Conservation (phyloP, 2,888 invertebrate genomes). For the Dasypolia templi region DNA sequence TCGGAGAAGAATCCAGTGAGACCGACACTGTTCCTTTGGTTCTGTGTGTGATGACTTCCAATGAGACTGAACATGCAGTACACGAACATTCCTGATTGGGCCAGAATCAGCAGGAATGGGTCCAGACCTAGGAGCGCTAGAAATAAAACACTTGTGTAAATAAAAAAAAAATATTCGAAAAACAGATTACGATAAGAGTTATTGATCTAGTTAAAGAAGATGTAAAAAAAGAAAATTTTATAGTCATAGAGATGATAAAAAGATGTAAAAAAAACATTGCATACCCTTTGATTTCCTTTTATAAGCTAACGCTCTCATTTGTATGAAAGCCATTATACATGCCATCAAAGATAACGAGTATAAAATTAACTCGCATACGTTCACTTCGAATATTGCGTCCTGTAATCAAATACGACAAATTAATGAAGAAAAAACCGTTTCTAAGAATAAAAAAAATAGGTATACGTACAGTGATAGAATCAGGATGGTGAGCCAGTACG, state of each 20-base stretch:
- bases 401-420: slow-evolving; percentile 65
- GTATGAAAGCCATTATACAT: slow-evolving; percentile 92
- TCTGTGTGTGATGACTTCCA: slow-evolving; percentile 92
- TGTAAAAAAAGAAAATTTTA: background rate
- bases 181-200: background rate
- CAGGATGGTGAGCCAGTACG: slow-evolving; percentile 93
- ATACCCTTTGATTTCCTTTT: slow-evolving; percentile 90
- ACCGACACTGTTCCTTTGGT: slow-evolving; percentile 89
- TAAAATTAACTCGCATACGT: slow-evolving; percentile 93
- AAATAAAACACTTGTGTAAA: slow-evolving; percentile 39
- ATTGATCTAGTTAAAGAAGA: background rate
- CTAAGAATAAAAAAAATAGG: background rate
- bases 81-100: slow-evolving; percentile 96
- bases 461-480: slow-evolving; percentile 88
- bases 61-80: slow-evolving; percentile 97
- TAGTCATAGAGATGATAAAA: too few species aligned
- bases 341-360: slow-evolving; percentile 93
- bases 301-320: slow-evolving; percentile 93
- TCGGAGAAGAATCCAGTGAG: slow-evolving; percentile 93
- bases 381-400: slow-evolving; percentile 93
- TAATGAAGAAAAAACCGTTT: background rate
- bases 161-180: background rate
- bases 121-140: slow-evolving; percentile 91
- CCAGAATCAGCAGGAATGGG: slow-evolving; percentile 95
- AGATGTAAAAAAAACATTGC: background rate